A percentile compares a stretch with the other conserved stretches of the same genome.
phyloP scores from a whole-genome alignment of 2,113 vertebrate species.

The Dermatemys mawii region DNA sequence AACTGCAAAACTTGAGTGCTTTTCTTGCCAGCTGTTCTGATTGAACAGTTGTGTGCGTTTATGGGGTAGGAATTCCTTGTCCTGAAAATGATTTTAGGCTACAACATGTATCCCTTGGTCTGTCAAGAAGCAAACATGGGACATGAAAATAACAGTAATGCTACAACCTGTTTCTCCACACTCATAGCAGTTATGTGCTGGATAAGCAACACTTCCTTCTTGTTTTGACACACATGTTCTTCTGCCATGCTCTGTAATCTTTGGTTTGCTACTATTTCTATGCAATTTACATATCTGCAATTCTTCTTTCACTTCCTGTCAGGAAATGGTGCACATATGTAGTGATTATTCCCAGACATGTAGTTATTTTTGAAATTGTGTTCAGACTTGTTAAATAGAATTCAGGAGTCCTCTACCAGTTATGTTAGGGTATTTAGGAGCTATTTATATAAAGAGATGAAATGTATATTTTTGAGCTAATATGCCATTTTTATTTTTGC shows the following conservation, averaged over 20 bases:
- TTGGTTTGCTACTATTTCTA: not conserved
- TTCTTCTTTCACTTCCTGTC: too few species aligned
- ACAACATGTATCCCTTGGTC: accelerated
- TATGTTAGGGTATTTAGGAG: not conserved
- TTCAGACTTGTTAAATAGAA: not conserved
- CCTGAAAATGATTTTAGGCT: accelerated
- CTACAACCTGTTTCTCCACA: not conserved
- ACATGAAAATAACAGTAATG: not conserved
- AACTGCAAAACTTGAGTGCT: not conserved
- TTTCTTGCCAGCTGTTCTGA: not conserved
- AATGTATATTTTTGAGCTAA: not conserved
- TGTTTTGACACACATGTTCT: not conserved
- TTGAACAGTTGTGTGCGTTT: not conserved
- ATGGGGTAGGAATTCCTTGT: not conserved
- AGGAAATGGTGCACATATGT: not conserved
- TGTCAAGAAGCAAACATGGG: not conserved
- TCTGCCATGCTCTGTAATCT: not conserved
- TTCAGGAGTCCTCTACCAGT: not conserved
- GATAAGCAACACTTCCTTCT: not conserved
- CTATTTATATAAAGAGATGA: not conserved
- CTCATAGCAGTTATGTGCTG: not conserved
- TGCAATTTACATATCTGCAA: too few species aligned
- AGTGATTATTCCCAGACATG: not conserved
- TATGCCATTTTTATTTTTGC: not conserved
- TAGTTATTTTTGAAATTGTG: not conserved